Evolutionary conservation across 1,140 invertebrate species (phyloP).

Genomic region (Drosophila lacteicornis): DNA sequence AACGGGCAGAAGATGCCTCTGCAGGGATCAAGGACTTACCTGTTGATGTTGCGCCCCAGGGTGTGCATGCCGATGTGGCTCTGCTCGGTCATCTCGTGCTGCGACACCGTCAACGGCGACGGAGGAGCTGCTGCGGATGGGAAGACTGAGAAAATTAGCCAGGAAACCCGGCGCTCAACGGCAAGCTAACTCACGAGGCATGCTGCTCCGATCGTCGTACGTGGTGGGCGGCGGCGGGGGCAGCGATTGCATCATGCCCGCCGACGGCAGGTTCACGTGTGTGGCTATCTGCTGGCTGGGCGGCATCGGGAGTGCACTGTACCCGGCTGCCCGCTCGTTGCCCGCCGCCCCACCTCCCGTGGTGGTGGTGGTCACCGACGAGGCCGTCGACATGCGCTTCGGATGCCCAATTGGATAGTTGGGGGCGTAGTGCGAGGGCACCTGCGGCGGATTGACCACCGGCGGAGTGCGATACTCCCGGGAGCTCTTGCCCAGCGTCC

Average conservation of each 20-base stretch:
- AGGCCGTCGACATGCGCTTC: constrained; percentile 85
- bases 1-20: background rate
- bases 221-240: constrained; percentile 88
- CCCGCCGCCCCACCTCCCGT: constrained; percentile 67
- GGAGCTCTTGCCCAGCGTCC: constrained; percentile 89
- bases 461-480: constrained; percentile 96
- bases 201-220: constrained; percentile 88
- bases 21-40: constrained; percentile 49
- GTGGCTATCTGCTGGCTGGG: constrained; percentile 88
- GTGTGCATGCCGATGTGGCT: constrained; percentile 87
- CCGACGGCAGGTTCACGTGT: constrained; percentile 82
- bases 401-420: constrained; percentile 95
- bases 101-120: constrained; percentile 89
- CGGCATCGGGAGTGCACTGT: constrained; percentile 91
- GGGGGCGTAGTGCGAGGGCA: constrained; percentile 97
- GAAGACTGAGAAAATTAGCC: background rate
- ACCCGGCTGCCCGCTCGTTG: constrained; percentile 91
- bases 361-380: constrained; percentile 62
- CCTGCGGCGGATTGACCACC: constrained; percentile 96
- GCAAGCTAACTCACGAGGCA: constrained; percentile 91
- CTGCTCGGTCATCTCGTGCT: constrained; percentile 84
- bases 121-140: constrained; percentile 88
- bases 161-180: accelerated
- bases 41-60: constrained; percentile 86
- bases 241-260: constrained; percentile 91